Evolutionary conservation across 2,797 vertebrate species (phyloP).

Genomic region (Parauchenoglanis ngamensis): DNA sequence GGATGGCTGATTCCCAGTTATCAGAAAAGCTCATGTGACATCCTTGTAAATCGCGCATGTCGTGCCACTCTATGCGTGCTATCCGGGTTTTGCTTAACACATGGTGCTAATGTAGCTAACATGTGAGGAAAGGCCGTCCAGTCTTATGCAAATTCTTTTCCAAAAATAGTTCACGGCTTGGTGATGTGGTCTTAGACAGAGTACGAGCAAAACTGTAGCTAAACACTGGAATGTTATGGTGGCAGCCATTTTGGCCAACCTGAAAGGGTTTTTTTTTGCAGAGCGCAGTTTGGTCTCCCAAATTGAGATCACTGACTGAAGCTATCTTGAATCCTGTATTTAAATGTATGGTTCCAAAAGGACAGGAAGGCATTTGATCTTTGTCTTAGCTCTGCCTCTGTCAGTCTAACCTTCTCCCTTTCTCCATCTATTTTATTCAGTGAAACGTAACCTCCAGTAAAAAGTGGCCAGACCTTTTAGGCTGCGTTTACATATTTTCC

Average conservation of each 20-base stretch:
- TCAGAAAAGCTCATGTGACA: not conserved
- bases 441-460: not conserved
- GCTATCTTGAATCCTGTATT: not conserved
- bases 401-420: not conserved
- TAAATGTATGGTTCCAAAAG: not conserved
- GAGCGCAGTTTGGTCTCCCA: too few relatives aligned
- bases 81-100: not conserved
- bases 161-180: not conserved
- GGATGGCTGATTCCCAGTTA: not conserved
- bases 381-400: not conserved
- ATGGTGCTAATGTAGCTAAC: not conserved
- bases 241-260: not conserved
- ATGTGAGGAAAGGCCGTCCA: not conserved
- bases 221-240: not conserved
- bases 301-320: not conserved
- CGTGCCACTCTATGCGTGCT: not conserved
- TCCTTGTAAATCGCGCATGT: not conserved
- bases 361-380: not conserved
- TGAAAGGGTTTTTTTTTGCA: not conserved
- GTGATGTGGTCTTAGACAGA: not conserved
- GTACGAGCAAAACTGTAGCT: not conserved
- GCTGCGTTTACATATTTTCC: not conserved
- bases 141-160: slow-evolving; percentile 1
- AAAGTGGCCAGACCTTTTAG: not conserved
- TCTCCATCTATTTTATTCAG: not conserved